Base-by-base conservation (phyloP, 2,113 vertebrate species). In the Menidia beryllina region DNA sequence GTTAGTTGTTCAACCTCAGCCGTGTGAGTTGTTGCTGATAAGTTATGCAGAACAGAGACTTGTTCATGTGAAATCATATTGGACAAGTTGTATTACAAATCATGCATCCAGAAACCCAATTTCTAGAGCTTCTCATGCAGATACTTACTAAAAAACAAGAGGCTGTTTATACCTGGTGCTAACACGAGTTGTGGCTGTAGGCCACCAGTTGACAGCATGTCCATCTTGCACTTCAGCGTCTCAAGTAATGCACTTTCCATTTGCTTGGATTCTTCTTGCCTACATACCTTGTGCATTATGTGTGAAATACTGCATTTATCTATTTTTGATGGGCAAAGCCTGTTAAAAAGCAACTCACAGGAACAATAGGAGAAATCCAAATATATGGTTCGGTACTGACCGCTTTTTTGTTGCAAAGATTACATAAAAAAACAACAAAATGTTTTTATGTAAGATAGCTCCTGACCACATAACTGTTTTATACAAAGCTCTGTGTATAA, bases 1-100 rank as follows among this genome's bases (percentile, higher is more conserved):
- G 60, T 62, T 69, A 72, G 87, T 86, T 85, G 86, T 86, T 87
- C 57, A 30, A 36, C 66, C 74, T 45, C 53, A 23, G 75, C 78
- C 50, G 72, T 72, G 24, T 23, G 71, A 74, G 72, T 61, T 53
- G 58, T 34, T n/a, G 38, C 68, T 69, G 61, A 82, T 89, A 69
- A 82, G 83, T 89, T 85, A 88, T 86, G 83, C 82, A 86, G 70
- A 73, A 26, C 75, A 34, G 50, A 68, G 79, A 78, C 3, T 62
- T 62, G 81, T 72, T 50, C 12, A 60, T 74, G 81, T 83, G 69
- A 86, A 79, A 84, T 75, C 43, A 63, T 63, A 83, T 69, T 57
- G 73, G 80, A 88, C 65, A 80, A 36, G 79, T 20, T 79, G 86
- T 71, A 77, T 68, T 69, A 45, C 4, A 11, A 56, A 81, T 84